A percentile compares a stretch with the other conserved stretches of the same genome.
Conservation (phyloP, 2,888 invertebrate species). For the Callimorpha dominula region DNA sequence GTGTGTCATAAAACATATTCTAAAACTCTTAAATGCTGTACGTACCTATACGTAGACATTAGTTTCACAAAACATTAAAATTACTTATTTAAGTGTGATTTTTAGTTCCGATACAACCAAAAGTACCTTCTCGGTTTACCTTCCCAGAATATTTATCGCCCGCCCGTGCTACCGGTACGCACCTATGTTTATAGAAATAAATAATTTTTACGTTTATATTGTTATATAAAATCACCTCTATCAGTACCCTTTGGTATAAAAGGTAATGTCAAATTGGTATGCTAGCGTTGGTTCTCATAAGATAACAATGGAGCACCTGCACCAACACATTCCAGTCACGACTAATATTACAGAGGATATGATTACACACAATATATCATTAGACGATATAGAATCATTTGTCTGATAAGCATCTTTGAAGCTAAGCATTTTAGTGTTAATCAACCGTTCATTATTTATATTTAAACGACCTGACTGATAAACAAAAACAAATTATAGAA, state of each 20-base stretch:
- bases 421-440: not conserved
- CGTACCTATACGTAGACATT: too few relatives aligned
- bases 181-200: too few relatives aligned
- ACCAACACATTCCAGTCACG: constrained; percentile 60
- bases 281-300: constrained; percentile 25
- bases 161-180: too few relatives aligned
- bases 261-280: constrained; percentile 45
- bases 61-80: not conserved
- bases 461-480: not conserved
- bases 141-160: too few relatives aligned
- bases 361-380: constrained; percentile 47
- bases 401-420: constrained; percentile 22
- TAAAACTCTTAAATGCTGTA: too few relatives aligned
- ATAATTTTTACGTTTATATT: too few relatives aligned
- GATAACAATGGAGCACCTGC: constrained; percentile 63
- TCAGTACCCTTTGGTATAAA: constrained; percentile 20
- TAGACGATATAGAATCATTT: constrained; percentile 28
- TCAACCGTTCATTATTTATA: not conserved
- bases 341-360: constrained; percentile 30
- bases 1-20: too few relatives aligned
- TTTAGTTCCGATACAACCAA: too few relatives aligned
- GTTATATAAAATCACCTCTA: too few relatives aligned
- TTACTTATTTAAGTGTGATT: not conserved
- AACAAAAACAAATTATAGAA: not conserved
- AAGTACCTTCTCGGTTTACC: too few relatives aligned